phyloP scores from a whole-genome alignment of 2,888 invertebrate species.

The Spatulosminthurus flaviceps region DNA sequence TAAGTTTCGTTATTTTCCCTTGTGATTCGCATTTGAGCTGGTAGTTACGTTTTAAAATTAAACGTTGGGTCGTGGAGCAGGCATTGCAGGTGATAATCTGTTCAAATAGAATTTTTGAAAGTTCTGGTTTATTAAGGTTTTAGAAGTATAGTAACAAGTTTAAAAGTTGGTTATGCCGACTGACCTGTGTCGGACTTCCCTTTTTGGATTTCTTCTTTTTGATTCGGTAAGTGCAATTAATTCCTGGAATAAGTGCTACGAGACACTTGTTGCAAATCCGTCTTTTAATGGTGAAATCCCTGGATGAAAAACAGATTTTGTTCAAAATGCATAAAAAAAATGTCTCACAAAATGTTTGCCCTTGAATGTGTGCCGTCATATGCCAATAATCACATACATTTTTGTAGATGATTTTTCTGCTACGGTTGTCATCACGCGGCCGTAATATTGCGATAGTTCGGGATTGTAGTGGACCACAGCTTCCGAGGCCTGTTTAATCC shows the following conservation, averaged over 20 bases:
- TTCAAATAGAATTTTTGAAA: not conserved
- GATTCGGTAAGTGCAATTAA: conserved; percentile 55
- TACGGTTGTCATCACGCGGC: conserved; percentile 53
- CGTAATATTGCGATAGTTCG: conserved; percentile 51
- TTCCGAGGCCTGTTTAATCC: conserved; percentile 35
- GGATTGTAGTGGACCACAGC: conserved; percentile 24
- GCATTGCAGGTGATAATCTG: conserved; percentile 22
- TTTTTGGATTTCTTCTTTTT: conserved; percentile 47
- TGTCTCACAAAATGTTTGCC: too few relatives aligned
- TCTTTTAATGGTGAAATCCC: conserved; percentile 61
- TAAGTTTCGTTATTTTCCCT: conserved; percentile 18
- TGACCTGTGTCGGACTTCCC: conserved; percentile 54
- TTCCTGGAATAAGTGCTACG: conserved; percentile 52
- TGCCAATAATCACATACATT: too few relatives aligned
- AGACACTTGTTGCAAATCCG: conserved; percentile 59
- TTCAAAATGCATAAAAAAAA: too few relatives aligned
- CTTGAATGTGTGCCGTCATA: too few relatives aligned
- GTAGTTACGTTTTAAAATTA: not conserved
- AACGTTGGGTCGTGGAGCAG: not conserved
- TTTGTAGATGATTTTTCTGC: conserved; percentile 60
- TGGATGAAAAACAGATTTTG: too few relatives aligned
- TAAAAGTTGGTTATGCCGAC: too few relatives aligned
- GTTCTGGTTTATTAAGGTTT: too few relatives aligned
- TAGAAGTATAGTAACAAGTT: not conserved
- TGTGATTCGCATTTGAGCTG: conserved; percentile 1